Evolutionary conservation across 2,888 invertebrate genomes (phyloP), one percentile per base, ranked within the genome.

Genomic region (Ephialtes manifestator): DNA sequence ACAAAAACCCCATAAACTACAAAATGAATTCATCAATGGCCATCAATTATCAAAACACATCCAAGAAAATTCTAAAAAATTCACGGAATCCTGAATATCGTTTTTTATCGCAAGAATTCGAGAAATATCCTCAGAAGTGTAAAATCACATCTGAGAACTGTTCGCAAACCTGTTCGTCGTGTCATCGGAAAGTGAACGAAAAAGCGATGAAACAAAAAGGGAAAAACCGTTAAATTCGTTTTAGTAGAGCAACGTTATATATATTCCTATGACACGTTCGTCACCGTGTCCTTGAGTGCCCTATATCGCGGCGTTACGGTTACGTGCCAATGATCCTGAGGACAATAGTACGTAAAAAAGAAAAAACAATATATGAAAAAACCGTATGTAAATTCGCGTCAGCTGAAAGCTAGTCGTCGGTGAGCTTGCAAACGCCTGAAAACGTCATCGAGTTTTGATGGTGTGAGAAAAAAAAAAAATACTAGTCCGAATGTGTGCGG

Each of bases 241-340:
- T 72, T 51, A 48, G 51, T 13, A 20, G 43, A 78, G 39, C 53
- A 46, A 77, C 53, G 77, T 67, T 74, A 35, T 48, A 60, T 24
- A 58, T 46, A 84, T 20, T 60, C 78, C 77, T 80, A 81, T 81
- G 81, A 86, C 83, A 85, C 72, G 81, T 89, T 91, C 86, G 89
- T 90, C 90, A 89, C 85, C 51, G 79, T 89, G 91, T 90, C 91
- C 91, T 92, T 92, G 91, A 89, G 7, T 13, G 68, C 11, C 48
- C 68, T 24, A 20, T 13, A 58, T 80, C 80, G 63, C 81, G 81
- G 35, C 71, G 76, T 72, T 72, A 81, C 81, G 65, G 46, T 70
- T 48, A 60, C 68, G 48, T 58, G 58, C 20, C 20, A 55, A 43
- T 46, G 43, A 75, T 75, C 63, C 74, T 67, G 65, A 46, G 63